Base-by-base conservation (phyloP, 2,888 invertebrate species). In the Phalangium opilio region DNA sequence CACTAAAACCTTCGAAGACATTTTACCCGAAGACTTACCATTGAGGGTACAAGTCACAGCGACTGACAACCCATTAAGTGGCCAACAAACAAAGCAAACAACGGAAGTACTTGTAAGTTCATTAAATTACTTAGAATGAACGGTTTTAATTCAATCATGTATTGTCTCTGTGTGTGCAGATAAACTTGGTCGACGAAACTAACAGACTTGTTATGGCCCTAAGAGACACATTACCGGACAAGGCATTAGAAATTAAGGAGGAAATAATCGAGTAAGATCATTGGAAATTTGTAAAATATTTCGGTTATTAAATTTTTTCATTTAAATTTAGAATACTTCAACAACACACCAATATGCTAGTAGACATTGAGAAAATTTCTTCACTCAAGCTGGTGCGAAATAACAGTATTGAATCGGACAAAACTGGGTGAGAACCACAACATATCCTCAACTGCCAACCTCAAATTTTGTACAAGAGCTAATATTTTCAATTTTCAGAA, bases 331-430 rank as follows among this genome's bases (percentile, higher is more conserved):
- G 72, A 5, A 72, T 76, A 1, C 70, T 85, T 10, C 81, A 84
- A 61, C 77, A 79, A 36, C 76, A 77, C 51, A 79, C 79, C 7
- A 81, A 79, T 0, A 67, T 85, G 4, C 72, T 87, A 11, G 78
- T 83, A 3, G 82, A 86, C 0, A 73, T 90, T 40, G 89, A 90
- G 62, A 79, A 79, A 56, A 72, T 90, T n/a, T 78, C 82, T n/a
- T 75, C 79, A 1, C 74, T 81, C 45, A 55, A 55, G 44, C 44
- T 49, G 42, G 46, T 50, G 14, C 44, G 45, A 14, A 55, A 55
- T 33, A 42, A 51, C 35, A 46, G 53, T 10, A 51, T 55, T 20
- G 55, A 55, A 43, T 48, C 55, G 15, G 55, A 55, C 41, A 48
- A 44, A 2, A 48, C 52, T 4, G 52, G 52, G 52, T 52, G 44